Evolutionary conservation across 1,140 invertebrate genomes (phyloP).

Genomic region (Orchesella cincta): DNA sequence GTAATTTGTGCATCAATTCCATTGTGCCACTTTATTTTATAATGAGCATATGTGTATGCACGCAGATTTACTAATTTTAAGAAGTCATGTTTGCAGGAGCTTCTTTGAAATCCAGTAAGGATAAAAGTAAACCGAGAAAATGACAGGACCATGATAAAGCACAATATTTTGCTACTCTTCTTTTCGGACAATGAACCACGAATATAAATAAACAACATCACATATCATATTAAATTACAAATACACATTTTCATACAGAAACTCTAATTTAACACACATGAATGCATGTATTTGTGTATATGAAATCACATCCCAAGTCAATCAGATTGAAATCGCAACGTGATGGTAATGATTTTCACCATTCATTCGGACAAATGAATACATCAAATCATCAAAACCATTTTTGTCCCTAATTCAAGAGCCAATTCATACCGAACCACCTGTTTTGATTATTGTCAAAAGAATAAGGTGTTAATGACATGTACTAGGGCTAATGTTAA

Average conservation of each 20-base stretch:
- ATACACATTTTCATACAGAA: background rate
- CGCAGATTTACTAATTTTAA: background rate
- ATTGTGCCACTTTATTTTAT: background rate
- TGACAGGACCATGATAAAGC: slow-evolving; percentile 9
- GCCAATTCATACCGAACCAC: too few species aligned
- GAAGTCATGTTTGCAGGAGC: background rate
- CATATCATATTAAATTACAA: background rate
- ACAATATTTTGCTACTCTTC: background rate
- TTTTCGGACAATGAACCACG: slow-evolving; percentile 1
- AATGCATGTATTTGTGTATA: background rate
- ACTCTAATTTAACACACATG: too few species aligned
- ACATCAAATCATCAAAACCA: too few species aligned
- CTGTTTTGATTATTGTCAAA: too few species aligned
- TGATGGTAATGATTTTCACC: too few species aligned
- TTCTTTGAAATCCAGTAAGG: slow-evolving; percentile 1
- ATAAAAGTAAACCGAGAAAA: slow-evolving; percentile 16
- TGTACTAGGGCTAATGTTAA: too few species aligned
- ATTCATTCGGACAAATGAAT: too few species aligned
- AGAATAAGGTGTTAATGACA: too few species aligned
- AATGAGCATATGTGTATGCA: background rate
- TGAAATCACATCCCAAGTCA: too few species aligned
- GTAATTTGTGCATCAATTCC: background rate
- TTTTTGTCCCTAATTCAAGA: too few species aligned
- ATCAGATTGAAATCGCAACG: too few species aligned
- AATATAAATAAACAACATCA: background rate